phyloP scores from a whole-genome alignment of 1,140 invertebrate genomes.

The Aphelenchoides avenae region DNA sequence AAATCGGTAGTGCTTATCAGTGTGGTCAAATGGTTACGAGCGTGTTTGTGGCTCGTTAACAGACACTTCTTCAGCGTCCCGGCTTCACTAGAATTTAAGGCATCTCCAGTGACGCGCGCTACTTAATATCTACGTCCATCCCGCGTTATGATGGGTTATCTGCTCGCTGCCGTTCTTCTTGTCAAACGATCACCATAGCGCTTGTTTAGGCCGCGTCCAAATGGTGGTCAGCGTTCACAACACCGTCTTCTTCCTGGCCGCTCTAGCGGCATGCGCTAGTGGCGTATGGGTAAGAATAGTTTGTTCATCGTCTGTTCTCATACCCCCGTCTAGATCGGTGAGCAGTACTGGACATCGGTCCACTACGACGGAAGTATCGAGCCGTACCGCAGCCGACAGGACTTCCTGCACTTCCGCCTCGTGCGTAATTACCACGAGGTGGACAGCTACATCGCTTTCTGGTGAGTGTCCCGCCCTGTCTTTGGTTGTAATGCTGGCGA shows the following conservation, averaged over 20 bases:
- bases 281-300: not conserved
- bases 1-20: too few species aligned
- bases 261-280: not conserved
- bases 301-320: not conserved
- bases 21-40: too few species aligned
- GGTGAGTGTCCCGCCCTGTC: slow-evolving; percentile 10
- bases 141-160: slow-evolving; percentile 3
- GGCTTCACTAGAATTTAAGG: too few species aligned
- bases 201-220: not conserved
- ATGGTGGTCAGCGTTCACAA: not conserved
- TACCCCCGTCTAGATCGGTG: slow-evolving; percentile 2
- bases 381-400: not conserved
- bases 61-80: too few species aligned
- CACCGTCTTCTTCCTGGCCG: not conserved
- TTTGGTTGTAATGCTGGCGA: not conserved
- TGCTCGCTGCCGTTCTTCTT: not conserved
- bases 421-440: not conserved
- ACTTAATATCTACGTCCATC: too few species aligned
- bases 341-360: slow-evolving; percentile 14
- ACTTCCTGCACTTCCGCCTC: slow-evolving; percentile 1
- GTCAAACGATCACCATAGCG: slow-evolving; percentile 1
- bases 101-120: too few species aligned
- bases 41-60: too few species aligned
- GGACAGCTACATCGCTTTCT: slow-evolving; percentile 11
- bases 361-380: slow-evolving; percentile 3